phyloP scores from a whole-genome alignment of 2,797 vertebrate genomes.

The Eremophila alpestris region DNA sequence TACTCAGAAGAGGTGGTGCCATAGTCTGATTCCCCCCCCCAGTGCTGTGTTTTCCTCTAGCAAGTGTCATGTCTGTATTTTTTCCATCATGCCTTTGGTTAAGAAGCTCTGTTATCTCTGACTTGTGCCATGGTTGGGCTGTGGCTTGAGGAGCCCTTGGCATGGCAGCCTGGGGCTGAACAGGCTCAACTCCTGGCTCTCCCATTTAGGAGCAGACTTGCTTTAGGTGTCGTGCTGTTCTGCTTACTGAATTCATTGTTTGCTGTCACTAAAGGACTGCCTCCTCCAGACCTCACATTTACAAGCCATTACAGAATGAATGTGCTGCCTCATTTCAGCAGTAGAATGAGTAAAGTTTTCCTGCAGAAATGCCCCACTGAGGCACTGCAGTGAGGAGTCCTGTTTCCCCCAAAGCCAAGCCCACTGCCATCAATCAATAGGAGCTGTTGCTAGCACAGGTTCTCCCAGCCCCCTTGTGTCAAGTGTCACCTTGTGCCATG shows the following conservation, averaged over 20 bases:
- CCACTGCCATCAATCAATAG: neutral
- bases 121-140: accelerated
- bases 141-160: neutral
- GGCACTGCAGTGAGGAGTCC: neutral
- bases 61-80: accelerated
- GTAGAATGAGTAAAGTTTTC: neutral
- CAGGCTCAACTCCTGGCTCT: neutral
- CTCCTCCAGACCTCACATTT: neutral
- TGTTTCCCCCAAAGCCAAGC: neutral
- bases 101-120: neutral
- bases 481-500: accelerated
- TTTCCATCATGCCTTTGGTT: neutral
- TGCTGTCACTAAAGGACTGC: neutral
- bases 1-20: neutral
- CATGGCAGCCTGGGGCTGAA: neutral
- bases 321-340: neutral
- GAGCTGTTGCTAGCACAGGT: neutral
- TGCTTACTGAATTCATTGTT: neutral
- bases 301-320: neutral
- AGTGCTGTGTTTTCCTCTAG: neutral
- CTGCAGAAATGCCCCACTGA: neutral
- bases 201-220: neutral
- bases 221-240: neutral
- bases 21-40: neutral
- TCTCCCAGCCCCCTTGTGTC: neutral